Evolutionary conservation across 1,140 invertebrate genomes (phyloP), one percentile per base, ranked within the genome.

Genomic region (Cyrtorhinus lividipennis): DNA sequence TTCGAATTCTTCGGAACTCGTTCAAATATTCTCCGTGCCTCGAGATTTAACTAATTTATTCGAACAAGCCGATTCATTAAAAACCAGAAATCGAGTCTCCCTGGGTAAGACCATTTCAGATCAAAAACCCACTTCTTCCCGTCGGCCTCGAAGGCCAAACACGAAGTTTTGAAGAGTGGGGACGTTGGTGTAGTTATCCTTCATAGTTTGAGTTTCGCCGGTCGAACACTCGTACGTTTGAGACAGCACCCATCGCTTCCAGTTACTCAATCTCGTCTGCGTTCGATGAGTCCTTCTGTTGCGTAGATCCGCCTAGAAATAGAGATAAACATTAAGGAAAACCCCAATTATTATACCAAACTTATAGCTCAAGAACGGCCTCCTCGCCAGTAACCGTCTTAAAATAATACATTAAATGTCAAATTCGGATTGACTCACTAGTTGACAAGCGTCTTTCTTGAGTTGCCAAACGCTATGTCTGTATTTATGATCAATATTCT

Each of bases 391-490:
- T n/a, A n/a, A 38, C 30, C 30, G 5, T 15, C 5, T 38, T 15
- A 38, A 38, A 38, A 8, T 38, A 5, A 38, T 38, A 15, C 30
- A 38, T 5, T 38, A 38, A 38, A 38, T 15, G 30, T 38, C 5
- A 38, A 38, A 38, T 38, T 38, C 30, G 30, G 8, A 13, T 62
- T 30, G 15, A 67, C 57, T 69, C 73, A 87, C 85, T 78, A 86
- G 76, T 72, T 82, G 80, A 2, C 87, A 78, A 15, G 84, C 85
- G 72, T 78, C 77, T 66, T 80, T 71, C 64, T 84, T 81, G 62
- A 84, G 75, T 65, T 88, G 82, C 87, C 88, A 91, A 63, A 89
- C 76, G 71, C 86, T 87, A 77, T 83, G 88, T 12, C 78, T 78
- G 70, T 90, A 90, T 57, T 81, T 75, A 65, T 78, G 79, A 64